Evolutionary conservation across 2,888 invertebrate genomes (phyloP).

Genomic region (Sminthurinus aureus): DNA sequence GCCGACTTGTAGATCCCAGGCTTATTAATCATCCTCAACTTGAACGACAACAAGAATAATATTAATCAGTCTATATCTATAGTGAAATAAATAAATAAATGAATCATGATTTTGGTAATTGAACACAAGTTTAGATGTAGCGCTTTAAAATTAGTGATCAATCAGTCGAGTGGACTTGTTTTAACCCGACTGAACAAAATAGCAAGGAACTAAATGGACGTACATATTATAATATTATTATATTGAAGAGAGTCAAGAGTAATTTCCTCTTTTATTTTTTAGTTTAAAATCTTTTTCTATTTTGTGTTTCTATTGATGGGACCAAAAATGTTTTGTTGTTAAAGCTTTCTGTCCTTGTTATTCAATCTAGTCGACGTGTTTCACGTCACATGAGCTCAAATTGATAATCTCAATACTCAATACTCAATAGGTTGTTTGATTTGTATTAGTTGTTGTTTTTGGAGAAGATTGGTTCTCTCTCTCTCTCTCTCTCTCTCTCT

Average conservation of each 20-base stretch:
- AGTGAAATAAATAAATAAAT: background rate
- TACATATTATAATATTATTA: no score
- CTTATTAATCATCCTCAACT: constrained; percentile 1
- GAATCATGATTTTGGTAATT: background rate
- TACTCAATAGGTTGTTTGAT: background rate
- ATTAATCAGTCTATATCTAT: background rate
- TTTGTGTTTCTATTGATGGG: background rate
- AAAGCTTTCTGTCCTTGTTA: background rate
- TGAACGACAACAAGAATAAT: no score
- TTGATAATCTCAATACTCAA: background rate
- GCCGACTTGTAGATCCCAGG: background rate
- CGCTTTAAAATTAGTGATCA: background rate
- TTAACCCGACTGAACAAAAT: no score
- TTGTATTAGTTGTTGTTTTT: constrained; percentile 9
- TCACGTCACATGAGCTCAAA: background rate
- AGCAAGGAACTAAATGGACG: no score
- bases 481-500: background rate
- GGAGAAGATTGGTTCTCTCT: no score
- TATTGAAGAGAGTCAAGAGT: no score
- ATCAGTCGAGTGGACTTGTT: background rate
- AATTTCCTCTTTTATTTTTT: background rate
- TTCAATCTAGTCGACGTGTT: background rate
- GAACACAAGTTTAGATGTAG: background rate
- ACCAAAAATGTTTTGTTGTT: background rate
- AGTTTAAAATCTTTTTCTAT: background rate